Base-by-base conservation (phyloP, 2,113 vertebrate species). In the Cyanocitta stelleri region DNA sequence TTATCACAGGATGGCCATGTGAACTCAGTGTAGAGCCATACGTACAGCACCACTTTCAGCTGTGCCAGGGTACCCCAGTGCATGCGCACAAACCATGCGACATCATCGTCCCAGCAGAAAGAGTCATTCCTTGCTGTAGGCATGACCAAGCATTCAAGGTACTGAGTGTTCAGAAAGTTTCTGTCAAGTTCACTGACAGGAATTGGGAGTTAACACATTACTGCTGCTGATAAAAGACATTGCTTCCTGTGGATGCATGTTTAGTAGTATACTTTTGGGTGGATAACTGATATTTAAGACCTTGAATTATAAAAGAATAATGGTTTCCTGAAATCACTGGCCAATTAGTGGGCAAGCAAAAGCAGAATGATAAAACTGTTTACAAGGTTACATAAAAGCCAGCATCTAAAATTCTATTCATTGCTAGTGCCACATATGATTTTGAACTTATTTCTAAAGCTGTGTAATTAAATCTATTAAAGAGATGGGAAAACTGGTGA, bases 61-160 rank as follows among this genome's bases (percentile, higher is more conserved):
- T 46, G 44, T 4, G 1, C 16, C 39, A 16, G 33, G 33, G 24
- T 27, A 30, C 21, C 19, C 13, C n/a, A 30, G 17, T 6, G 44
- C 77, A 37, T 32, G 33, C 0, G 6, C 41, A 23, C 7, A 54
- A 54, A 35, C 10, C 20, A 17, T 0, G 2, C 19, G 7, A n/a
- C 64, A 67, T 19, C 5, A 2, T 35, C 43, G 29, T 15, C 35
- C 61, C 56, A 29, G 58, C 10, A 2, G 9, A 18, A 54, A 26
- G 20, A 46, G 23, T 26, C 24, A 14, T 44, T 78, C 56, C 11
- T 61, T 32, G 24, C 0, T 10, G 37, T 13, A 16, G 49, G 6
- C 18, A 43, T 23, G 16, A 29, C n/a, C 32, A 66, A 44, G 12
- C 39, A 37, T 35, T 32, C 23, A 48, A 55, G 16, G 13, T 35